These are phyloP conservation scores for Hycleus cichorii DNA, from an alignment of 1,140 invertebrate genomes.

Conservation along the genomic window DNA sequence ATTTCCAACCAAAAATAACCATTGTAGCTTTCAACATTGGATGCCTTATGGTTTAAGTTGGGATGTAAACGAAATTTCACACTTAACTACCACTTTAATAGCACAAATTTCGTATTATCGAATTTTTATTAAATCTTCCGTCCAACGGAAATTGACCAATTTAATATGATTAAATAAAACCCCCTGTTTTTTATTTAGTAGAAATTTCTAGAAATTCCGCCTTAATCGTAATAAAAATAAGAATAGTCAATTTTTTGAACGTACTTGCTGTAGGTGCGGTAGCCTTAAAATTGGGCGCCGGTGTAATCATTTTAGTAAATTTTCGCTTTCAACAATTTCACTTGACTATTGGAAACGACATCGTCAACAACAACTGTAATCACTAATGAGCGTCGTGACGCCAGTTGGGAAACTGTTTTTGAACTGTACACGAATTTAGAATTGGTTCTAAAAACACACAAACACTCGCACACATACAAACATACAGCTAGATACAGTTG, in stretches of 20 bases:
- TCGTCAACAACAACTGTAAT: slow-evolving; percentile 28
- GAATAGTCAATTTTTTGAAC: neutral
- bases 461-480: neutral
- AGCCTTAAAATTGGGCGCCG: slow-evolving; percentile 67
- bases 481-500: too few relatives aligned
- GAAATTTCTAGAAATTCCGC: too few relatives aligned
- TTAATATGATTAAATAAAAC: too few relatives aligned
- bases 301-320: slow-evolving; percentile 23
- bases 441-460: neutral
- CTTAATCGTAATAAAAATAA: too few relatives aligned
- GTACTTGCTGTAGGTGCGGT: slow-evolving; percentile 65
- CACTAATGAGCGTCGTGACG: slow-evolving; percentile 30
- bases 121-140: too few relatives aligned
- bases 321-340: slow-evolving; percentile 19
- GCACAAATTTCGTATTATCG: too few relatives aligned
- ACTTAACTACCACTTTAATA: neutral
- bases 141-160: too few relatives aligned
- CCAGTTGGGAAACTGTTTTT: slow-evolving; percentile 2
- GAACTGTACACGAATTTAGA: slow-evolving; percentile 23
- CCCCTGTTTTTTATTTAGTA: too few relatives aligned
- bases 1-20: slow-evolving; percentile 8
- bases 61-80: neutral
- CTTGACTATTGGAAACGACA: slow-evolving; percentile 27
- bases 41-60: neutral
- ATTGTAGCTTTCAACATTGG: neutral